A percentile compares a stretch with the other conserved stretches of the same genome.
These are phyloP conservation scores for Hydropotes inermis DNA, from an alignment of 2,113 vertebrate species.

Conservation along the genomic window DNA sequence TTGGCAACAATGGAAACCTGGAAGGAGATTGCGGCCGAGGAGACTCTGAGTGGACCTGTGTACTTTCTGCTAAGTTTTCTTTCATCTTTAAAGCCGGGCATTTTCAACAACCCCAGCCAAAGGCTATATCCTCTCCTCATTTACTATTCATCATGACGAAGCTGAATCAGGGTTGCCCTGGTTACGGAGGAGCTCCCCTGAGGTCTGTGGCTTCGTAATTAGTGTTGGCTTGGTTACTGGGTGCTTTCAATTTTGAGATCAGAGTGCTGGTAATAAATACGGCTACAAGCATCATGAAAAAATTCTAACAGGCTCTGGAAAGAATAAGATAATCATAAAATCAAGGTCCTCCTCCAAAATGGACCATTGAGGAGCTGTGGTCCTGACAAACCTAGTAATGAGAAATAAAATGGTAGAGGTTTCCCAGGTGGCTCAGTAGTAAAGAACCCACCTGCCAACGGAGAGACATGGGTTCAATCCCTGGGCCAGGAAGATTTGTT, in stretches of 20 bases:
- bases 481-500: not conserved
- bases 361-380: not conserved
- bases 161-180: slow-evolving; percentile 57
- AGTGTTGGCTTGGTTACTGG: slow-evolving; percentile 71
- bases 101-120: not conserved
- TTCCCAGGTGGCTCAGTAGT: not conserved
- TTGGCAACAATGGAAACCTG: accelerated
- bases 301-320: not conserved
- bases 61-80: not conserved
- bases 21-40: not conserved
- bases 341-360: not conserved
- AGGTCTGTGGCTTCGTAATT: slow-evolving; percentile 13
- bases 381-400: not conserved
- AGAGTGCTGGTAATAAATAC: not conserved
- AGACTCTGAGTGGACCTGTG: not conserved
- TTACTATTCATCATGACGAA: not conserved
- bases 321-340: not conserved
- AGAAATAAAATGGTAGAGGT: not conserved
- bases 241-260: slow-evolving; percentile 32
- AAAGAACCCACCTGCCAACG: not conserved
- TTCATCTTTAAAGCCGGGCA: not conserved
- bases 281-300: not conserved
- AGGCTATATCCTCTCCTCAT: not conserved
- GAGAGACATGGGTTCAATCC: not conserved
- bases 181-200: slow-evolving; percentile 38